A percentile compares a stretch with the other conserved stretches of the same genome.
Conservation (phyloP, 2,113 vertebrate genomes). For the Gila orcuttii region DNA sequence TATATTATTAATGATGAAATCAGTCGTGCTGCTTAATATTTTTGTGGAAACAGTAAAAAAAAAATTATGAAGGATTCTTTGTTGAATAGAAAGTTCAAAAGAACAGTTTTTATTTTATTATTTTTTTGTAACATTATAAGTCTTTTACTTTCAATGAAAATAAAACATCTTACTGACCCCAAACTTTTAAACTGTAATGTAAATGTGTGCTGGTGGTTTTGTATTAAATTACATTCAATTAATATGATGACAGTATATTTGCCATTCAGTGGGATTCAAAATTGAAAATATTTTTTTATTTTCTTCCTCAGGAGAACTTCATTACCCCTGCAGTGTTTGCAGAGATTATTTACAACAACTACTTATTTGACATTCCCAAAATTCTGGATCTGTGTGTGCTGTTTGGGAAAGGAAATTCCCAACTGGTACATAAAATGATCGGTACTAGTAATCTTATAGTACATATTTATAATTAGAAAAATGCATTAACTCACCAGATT, state of each 20-base stretch:
- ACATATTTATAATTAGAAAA: background rate
- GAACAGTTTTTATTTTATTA: background rate
- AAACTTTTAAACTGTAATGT: background rate
- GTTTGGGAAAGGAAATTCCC: slow-evolving; percentile 91
- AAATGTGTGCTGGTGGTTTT: background rate
- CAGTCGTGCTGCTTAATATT: background rate
- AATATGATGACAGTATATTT: background rate
- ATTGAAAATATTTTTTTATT: background rate
- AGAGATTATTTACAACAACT: slow-evolving; percentile 96
- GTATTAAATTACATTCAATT: background rate
- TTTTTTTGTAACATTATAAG: background rate
- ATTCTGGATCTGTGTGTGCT: slow-evolving; percentile 95
- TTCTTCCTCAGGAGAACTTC: slow-evolving; percentile 83
- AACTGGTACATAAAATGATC: slow-evolving; percentile 94
- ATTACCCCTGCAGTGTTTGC: slow-evolving; percentile 90
- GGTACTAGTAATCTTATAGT: slow-evolving; percentile 68
- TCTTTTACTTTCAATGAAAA: too few species aligned
- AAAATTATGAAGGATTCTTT: background rate
- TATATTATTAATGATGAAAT: background rate
- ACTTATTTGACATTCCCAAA: slow-evolving; percentile 96
- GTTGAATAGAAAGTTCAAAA: background rate
- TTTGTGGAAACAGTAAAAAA: background rate
- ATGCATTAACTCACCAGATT: background rate
- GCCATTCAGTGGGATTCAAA: background rate
- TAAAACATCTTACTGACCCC: background rate